phyloP scores from a whole-genome alignment of 1,140 invertebrate species.

The Dufourea novaeangliae region DNA sequence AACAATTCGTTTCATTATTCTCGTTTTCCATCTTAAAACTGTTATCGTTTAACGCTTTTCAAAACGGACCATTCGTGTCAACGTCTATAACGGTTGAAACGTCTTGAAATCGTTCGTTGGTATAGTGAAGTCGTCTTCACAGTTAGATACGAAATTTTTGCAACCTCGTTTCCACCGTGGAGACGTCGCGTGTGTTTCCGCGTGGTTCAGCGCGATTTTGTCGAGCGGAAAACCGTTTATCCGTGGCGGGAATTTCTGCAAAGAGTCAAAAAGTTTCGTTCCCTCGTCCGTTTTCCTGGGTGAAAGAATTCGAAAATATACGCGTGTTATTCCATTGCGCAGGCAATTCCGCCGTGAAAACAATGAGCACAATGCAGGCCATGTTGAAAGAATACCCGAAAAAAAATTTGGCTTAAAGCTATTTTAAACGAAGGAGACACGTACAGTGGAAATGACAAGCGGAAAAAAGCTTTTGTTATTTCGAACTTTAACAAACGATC shows the following conservation, averaged over 20 bases:
- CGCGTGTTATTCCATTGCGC: background rate
- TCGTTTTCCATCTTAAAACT: too few relatives aligned
- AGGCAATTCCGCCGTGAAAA: constrained; percentile 1
- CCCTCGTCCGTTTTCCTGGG: background rate
- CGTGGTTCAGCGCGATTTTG: background rate
- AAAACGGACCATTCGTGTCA: background rate
- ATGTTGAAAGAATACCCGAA: background rate
- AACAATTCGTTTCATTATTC: constrained; percentile 14
- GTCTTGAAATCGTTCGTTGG: background rate
- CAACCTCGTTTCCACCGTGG: background rate
- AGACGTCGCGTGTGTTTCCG: constrained; percentile 1
- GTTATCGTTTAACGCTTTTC: too few relatives aligned
- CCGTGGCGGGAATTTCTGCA: constrained; percentile 1
- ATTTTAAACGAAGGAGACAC: too few relatives aligned
- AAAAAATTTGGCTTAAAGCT: background rate
- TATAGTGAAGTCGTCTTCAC: background rate
- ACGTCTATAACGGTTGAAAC: background rate
- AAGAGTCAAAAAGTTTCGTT: constrained; percentile 6
- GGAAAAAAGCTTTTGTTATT: too few relatives aligned
- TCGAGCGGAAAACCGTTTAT: constrained; percentile 21
- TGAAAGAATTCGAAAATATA: constrained; percentile 5
- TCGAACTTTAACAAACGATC: too few relatives aligned
- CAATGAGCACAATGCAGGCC: background rate
- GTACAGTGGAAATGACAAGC: too few relatives aligned
- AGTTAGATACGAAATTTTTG: background rate